Conservation (phyloP, 2,113 vertebrate genomes). For the Rhodinocichla rosea region DNA sequence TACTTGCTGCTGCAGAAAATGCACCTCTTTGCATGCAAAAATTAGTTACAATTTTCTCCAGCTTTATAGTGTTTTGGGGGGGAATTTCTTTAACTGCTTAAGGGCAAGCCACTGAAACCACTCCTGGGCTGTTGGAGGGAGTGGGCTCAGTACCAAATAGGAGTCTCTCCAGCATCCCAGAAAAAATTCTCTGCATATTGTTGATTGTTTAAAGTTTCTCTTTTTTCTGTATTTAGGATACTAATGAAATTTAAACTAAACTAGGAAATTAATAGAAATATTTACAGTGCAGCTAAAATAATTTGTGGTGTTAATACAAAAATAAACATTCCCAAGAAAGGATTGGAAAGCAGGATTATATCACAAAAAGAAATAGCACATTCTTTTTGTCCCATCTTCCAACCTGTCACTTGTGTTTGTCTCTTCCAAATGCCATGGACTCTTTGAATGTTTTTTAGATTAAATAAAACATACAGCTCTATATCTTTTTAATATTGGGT, state of each 20-base stretch:
- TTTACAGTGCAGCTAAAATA: neutral
- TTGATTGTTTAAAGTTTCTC: neutral
- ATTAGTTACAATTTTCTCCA: neutral
- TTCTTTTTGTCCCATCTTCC: neutral
- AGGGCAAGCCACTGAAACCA: neutral
- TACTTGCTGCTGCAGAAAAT: neutral
- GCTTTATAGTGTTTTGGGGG: neutral
- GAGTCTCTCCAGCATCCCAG: neutral
- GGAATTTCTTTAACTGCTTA: neutral
- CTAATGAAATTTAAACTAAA: constrained; percentile 2
- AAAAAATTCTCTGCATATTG: neutral
- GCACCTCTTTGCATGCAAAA: neutral
- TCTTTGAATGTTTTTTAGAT: neutral
- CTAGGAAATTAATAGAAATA: constrained; percentile 1
- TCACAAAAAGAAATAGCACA: neutral
- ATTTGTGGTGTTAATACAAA: neutral
- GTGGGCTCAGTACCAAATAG: neutral
- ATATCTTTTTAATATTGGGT: neutral
- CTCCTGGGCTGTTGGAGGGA: neutral
- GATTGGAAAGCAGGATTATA: neutral
- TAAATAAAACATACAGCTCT: neutral
- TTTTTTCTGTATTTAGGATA: neutral
- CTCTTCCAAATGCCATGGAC: neutral
- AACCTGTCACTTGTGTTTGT: constrained; percentile 14
- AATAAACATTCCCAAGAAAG: constrained; percentile 2